A percentile compares a stretch with the other conserved stretches of the same genome.
Evolutionary conservation across 2,113 vertebrate genomes (phyloP).

Genomic region (Anguilla japonica): DNA sequence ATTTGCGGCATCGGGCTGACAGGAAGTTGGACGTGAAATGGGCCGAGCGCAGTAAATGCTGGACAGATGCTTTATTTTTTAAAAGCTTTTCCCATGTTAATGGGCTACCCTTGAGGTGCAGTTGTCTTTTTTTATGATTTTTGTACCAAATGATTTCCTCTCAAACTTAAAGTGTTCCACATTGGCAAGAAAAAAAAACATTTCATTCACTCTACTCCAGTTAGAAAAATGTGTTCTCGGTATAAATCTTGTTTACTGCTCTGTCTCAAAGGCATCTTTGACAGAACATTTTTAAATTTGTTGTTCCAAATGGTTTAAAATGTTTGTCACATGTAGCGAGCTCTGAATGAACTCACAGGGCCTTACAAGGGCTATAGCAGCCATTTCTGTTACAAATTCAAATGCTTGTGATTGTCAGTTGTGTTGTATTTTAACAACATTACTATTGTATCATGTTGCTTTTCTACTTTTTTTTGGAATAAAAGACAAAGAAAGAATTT

Average conservation of each 20-base stretch:
- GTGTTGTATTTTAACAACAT: background rate
- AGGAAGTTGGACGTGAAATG: background rate
- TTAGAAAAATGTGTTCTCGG: background rate
- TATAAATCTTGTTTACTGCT: background rate
- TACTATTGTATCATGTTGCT: background rate
- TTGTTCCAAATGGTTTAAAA: background rate
- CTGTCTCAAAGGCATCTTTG: background rate
- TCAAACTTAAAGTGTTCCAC: background rate
- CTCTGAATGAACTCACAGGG: background rate
- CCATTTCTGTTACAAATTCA: background rate
- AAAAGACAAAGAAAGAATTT: constrained; percentile 23
- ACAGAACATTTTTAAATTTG: background rate
- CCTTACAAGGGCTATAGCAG: background rate
- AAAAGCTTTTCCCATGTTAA: background rate
- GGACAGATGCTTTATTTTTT: background rate
- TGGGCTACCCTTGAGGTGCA: background rate
- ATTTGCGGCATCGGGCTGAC: background rate
- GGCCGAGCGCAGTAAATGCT: background rate
- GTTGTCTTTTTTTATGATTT: background rate
- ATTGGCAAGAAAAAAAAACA: background rate
- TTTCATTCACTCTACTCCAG: background rate
- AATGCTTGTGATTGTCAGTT: background rate
- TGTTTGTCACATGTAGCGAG: background rate
- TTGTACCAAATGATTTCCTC: background rate
- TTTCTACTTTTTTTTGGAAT: background rate